phyloP scores from a whole-genome alignment of 2,113 vertebrate species.

The Scolopax mira region DNA sequence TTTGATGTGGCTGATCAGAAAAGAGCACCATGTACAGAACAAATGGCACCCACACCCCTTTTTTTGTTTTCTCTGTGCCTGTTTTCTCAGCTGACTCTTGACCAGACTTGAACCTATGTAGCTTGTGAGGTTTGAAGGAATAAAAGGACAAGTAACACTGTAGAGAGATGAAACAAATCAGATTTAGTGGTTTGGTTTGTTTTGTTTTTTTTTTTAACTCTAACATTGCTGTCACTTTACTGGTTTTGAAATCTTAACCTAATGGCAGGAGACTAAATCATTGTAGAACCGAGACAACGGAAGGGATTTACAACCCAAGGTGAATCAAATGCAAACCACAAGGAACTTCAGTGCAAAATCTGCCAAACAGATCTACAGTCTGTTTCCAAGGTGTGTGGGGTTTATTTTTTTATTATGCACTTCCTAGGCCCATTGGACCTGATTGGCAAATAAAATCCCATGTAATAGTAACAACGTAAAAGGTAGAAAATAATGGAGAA shows the following conservation, averaged over 20 bases:
- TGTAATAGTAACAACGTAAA: not conserved
- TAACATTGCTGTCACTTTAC: not conserved
- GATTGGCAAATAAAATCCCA: not conserved
- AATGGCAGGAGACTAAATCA: not conserved
- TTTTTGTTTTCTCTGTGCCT: not conserved
- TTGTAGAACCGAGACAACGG: not conserved
- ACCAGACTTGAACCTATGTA: not conserved
- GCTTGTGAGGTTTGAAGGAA: not conserved
- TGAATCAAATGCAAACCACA: not conserved
- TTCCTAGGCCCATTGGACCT: not conserved
- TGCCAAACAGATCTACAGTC: not conserved
- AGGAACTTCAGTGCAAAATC: not conserved
- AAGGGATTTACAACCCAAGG: not conserved
- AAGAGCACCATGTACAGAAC: not conserved
- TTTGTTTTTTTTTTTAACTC: not conserved
- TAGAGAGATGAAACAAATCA: not conserved
- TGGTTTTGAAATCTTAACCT: not conserved
- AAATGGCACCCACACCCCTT: not conserved
- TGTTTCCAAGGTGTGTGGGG: not conserved
- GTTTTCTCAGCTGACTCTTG: not conserved
- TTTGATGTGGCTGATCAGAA: not conserved
- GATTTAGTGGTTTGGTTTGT: not conserved
- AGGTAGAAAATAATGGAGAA: conserved; percentile 56
- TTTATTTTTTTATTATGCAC: not conserved
- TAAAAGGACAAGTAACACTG: not conserved